These are phyloP conservation scores for Leuciscus waleckii DNA, from an alignment of 2,797 vertebrate genomes.

Conservation along the genomic window DNA sequence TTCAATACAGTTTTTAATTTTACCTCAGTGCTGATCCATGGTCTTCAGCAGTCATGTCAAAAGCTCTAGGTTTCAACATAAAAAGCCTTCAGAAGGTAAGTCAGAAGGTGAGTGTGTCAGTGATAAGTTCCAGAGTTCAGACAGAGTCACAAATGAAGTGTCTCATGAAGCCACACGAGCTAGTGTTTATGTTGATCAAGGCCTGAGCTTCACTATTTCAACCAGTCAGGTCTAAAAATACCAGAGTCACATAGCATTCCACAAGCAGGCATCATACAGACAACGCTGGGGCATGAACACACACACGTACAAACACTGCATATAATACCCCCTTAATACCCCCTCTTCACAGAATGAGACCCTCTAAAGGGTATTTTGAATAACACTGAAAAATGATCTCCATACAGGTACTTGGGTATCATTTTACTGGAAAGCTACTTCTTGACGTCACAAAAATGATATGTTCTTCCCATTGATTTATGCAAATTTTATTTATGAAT, in stretches of 20 bases:
- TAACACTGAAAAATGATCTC: not conserved
- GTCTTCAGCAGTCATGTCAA: slow-evolving; percentile 86
- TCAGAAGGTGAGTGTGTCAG: slow-evolving; percentile 39
- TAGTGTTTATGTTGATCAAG: slow-evolving; percentile 87
- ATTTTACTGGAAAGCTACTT: not conserved
- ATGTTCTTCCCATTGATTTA: not conserved
- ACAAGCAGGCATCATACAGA: slow-evolving; percentile 73
- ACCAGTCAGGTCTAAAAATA: slow-evolving; percentile 91
- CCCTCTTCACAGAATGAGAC: slow-evolving; percentile 40
- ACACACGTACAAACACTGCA: slow-evolving; percentile 40
- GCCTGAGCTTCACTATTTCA: slow-evolving; percentile 79
- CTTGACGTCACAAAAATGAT: not conserved
- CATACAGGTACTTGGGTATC: not conserved
- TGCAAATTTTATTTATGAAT: not conserved
- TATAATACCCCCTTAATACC: slow-evolving; percentile 36
- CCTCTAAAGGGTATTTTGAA: slow-evolving; percentile 9
- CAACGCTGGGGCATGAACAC: slow-evolving; percentile 41
- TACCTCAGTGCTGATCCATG: slow-evolving; percentile 85
- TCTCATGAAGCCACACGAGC: slow-evolving; percentile 62
- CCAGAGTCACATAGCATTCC: slow-evolving; percentile 85
- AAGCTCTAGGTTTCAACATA: slow-evolving; percentile 53
- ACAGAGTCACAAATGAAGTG: slow-evolving; percentile 44
- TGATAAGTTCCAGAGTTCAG: slow-evolving; percentile 28
- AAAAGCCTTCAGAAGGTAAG: slow-evolving; percentile 12
- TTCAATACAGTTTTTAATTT: slow-evolving; percentile 44